Evolutionary conservation across 1,140 invertebrate genomes (phyloP), one percentile per base, ranked within the genome.

Genomic region (Ceratoteleas bidentatus): DNA sequence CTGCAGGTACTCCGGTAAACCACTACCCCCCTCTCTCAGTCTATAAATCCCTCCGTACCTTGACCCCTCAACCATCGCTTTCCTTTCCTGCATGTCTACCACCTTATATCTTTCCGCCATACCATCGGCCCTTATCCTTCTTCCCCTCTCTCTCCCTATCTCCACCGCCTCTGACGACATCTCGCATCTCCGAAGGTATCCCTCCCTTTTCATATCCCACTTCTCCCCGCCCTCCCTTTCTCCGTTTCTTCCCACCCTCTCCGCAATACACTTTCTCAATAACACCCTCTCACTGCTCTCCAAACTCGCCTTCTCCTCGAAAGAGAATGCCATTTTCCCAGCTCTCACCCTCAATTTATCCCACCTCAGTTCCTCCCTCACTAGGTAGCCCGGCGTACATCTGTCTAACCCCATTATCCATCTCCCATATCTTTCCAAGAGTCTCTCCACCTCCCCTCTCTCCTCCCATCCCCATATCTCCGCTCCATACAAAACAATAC

Each of bases 321-420:
- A 49, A 1, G 6, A 13, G 1, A 49, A n/a, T 2, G 45, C 45
- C 13, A 11, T 49, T 49, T 49, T 49, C 6, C 45, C 45, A 11
- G 45, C 45, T 6, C 14, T 11, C 10, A 49, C 13, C 45, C 45
- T 49, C 13, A 49, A 1, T 14, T 49, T 49, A 1, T 49, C 45
- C 45, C 45, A 49, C 6, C 14, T n/a, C 13, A 49, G 13, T 14
- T 49, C 45, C 6, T 14, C 13, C 6, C 45, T 49, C 10, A 49
- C 45, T 6, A 49, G 11, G 45, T 49, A 49, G 6, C 45, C 45
- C 13, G 45, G 45, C 6, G 45, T 49, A 13, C 13, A 2, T 6
- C 45, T 49, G 45, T 14, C 45, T 14, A 49, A 11, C 45, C 45
- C 45, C 45, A 14, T n/a, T n/a, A 49, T 49, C 45, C 45, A 49